Evolutionary conservation across 2,113 vertebrate species (phyloP).

Genomic region (Tiliqua scincoides): DNA sequence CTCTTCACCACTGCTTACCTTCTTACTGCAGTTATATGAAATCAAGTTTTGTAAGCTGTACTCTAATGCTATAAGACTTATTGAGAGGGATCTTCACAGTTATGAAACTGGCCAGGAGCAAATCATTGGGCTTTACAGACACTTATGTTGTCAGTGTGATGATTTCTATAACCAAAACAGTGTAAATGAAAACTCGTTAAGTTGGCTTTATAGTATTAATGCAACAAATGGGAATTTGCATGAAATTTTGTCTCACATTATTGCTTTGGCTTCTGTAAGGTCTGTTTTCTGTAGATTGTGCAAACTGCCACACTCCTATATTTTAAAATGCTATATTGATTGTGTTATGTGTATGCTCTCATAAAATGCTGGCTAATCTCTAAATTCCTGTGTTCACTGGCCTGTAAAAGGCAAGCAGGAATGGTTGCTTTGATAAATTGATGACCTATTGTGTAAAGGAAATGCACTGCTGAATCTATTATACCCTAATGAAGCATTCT

Average conservation of each 20-base stretch:
- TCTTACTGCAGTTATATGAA: background rate
- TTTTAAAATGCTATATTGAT: background rate
- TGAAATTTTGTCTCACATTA: background rate
- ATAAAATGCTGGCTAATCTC: conserved; percentile 17
- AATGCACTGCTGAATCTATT: conserved; percentile 39
- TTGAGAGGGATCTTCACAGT: background rate
- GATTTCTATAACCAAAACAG: fast-evolving
- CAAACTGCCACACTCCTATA: background rate
- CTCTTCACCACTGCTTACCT: background rate
- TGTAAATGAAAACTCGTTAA: background rate
- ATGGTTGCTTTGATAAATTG: conserved; percentile 24
- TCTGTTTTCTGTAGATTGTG: background rate
- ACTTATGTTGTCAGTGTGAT: background rate
- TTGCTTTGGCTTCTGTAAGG: background rate
- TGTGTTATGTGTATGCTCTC: background rate
- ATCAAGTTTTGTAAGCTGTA: background rate
- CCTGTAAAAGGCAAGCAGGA: conserved; percentile 3
- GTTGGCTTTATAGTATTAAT: background rate
- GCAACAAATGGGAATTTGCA: background rate
- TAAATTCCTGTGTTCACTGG: conserved; percentile 3
- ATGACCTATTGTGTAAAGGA: conserved; percentile 49
- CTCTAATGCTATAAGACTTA: background rate
- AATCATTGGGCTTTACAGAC: background rate
- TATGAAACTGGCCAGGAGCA: background rate
- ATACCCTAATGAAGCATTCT: conserved; percentile 35